Evolutionary conservation across 2,113 vertebrate species (phyloP).

Genomic region (Rhabdornis inornatus): DNA sequence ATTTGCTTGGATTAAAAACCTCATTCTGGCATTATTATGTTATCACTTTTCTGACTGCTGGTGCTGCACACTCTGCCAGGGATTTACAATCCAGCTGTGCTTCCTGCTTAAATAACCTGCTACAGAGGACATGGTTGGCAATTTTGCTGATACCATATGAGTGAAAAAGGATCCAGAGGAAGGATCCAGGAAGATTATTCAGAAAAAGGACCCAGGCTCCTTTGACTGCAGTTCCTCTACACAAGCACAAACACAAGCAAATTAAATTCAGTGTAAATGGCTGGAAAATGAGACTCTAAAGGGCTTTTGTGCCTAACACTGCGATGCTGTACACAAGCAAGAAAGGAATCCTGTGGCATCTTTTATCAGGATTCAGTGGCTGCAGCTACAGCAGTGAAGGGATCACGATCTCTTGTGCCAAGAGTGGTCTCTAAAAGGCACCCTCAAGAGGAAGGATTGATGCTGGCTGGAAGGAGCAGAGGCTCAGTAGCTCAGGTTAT

Average conservation of each 20-base stretch:
- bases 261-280: background rate
- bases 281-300: background rate
- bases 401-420: background rate
- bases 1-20: constrained; percentile 42
- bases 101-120: background rate
- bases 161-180: background rate
- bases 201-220: background rate
- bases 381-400: background rate
- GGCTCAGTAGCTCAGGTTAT: background rate
- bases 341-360: background rate
- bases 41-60: constrained; percentile 9
- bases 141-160: background rate
- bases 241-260: background rate
- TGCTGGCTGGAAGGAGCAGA: background rate
- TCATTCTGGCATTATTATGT: background rate
- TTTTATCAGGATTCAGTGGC: background rate
- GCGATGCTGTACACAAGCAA: background rate
- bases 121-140: background rate
- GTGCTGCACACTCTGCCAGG: background rate
- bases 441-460: rapidly evolving
- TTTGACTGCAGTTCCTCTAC: background rate
- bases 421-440: background rate
- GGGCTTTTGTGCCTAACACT: background rate
- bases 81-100: constrained; percentile 21
- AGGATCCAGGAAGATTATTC: background rate